Evolutionary conservation across 2,113 vertebrate species (phyloP).

Genomic region (Cepphus grylle): DNA sequence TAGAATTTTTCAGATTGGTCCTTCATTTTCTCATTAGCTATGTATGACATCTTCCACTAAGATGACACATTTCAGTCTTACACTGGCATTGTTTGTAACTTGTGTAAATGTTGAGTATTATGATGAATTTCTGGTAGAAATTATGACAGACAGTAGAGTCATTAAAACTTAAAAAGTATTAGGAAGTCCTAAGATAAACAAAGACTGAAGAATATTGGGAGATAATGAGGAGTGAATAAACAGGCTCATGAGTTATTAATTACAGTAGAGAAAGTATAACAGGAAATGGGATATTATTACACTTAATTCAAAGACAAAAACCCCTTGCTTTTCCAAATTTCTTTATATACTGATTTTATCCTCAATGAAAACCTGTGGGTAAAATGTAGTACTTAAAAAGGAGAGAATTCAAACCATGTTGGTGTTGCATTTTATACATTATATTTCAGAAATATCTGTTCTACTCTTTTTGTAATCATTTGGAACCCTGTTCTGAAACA

Average conservation of each 20-base stretch:
- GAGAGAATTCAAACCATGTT: background rate
- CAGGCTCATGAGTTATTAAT: background rate
- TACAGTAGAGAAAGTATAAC: background rate
- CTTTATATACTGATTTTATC: background rate
- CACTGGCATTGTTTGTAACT: background rate
- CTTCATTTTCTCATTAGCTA: background rate
- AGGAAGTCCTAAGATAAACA: background rate
- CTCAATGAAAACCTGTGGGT: background rate
- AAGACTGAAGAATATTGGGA: background rate
- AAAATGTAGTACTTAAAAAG: background rate
- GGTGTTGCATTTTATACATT: background rate
- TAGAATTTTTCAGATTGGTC: background rate
- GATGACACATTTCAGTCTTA: background rate
- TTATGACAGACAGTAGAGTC: background rate
- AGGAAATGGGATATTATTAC: background rate
- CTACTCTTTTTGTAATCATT: background rate
- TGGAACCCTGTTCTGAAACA: background rate
- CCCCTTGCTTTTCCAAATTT: background rate
- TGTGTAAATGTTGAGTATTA: background rate
- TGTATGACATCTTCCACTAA: background rate
- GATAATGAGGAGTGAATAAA: background rate
- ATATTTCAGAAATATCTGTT: background rate
- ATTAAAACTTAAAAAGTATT: background rate
- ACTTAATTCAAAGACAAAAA: background rate
- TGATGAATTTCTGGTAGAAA: background rate